Evolutionary conservation across 2,797 vertebrate genomes (phyloP).

Genomic region (Triplophysa bombifrons): DNA sequence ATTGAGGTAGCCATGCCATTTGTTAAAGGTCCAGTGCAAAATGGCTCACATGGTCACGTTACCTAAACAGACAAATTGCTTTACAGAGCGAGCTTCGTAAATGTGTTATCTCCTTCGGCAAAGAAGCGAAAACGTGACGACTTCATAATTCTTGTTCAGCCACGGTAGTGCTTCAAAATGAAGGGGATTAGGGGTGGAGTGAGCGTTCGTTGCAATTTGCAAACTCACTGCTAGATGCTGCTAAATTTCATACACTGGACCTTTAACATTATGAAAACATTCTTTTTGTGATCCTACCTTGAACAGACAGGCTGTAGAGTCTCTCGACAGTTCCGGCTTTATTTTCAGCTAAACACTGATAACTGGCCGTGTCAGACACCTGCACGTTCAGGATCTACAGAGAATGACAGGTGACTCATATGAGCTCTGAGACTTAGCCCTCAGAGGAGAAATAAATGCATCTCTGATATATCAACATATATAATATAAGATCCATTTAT

Average conservation of each 20-base stretch:
- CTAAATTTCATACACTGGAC: too few relatives aligned
- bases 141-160: too few relatives aligned
- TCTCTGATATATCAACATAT: background rate
- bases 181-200: too few relatives aligned
- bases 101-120: too few relatives aligned
- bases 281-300: constrained; percentile 74
- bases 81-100: too few relatives aligned
- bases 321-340: constrained; percentile 83
- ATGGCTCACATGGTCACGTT: too few relatives aligned
- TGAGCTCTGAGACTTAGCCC: background rate
- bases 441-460: background rate
- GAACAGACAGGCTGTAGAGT: constrained; percentile 84
- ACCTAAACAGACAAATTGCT: too few relatives aligned
- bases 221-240: too few relatives aligned
- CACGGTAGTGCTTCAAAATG: too few relatives aligned
- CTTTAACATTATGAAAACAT: background rate
- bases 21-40: background rate
- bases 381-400: constrained; percentile 80
- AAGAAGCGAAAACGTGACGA: too few relatives aligned
- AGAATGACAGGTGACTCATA: constrained; percentile 9
- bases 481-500: background rate
- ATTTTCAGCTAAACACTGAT: constrained; percentile 88
- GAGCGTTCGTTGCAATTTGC: too few relatives aligned
- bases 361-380: constrained; percentile 79
- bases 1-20: background rate